These are phyloP conservation scores for Omphaloscelis lunosa DNA, from an alignment of 2,888 invertebrate genomes.

Conservation along the genomic window DNA sequence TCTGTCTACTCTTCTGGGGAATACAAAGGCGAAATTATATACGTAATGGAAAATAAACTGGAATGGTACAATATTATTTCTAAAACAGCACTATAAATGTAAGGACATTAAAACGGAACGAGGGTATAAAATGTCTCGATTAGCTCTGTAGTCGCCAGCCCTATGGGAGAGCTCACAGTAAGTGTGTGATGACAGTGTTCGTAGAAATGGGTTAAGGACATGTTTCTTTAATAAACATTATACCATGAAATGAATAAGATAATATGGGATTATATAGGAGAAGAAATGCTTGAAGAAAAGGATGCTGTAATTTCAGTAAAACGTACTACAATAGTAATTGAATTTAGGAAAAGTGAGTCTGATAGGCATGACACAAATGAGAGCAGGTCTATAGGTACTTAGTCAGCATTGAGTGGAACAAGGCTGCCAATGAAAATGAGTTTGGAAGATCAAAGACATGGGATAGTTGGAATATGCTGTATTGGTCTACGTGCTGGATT, in stretches of 20 bases:
- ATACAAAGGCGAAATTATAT: conserved; percentile 1
- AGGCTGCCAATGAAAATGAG: background rate
- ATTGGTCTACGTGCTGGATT: background rate
- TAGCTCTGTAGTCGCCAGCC: conserved; percentile 12
- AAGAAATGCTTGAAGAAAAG: background rate
- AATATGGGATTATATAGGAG: background rate
- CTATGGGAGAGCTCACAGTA: conserved; percentile 11
- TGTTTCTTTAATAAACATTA: background rate
- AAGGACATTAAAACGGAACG: conserved; percentile 35
- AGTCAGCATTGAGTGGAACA: background rate
- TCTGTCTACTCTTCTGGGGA: background rate
- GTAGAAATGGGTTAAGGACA: background rate
- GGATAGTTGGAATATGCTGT: background rate
- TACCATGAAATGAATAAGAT: background rate
- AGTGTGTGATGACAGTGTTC: conserved; percentile 13
- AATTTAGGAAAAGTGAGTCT: background rate
- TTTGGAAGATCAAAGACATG: background rate
- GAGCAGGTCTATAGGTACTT: background rate
- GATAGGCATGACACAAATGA: background rate
- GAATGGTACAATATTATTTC: conserved; percentile 19
- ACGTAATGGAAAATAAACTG: conserved; percentile 5
- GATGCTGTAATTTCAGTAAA: background rate
- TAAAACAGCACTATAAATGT: conserved; percentile 37
- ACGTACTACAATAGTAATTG: background rate
- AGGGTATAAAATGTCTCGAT: conserved; percentile 37